Conservation (phyloP, 2,113 vertebrate genomes). For the Anser brachyrhynchus region DNA sequence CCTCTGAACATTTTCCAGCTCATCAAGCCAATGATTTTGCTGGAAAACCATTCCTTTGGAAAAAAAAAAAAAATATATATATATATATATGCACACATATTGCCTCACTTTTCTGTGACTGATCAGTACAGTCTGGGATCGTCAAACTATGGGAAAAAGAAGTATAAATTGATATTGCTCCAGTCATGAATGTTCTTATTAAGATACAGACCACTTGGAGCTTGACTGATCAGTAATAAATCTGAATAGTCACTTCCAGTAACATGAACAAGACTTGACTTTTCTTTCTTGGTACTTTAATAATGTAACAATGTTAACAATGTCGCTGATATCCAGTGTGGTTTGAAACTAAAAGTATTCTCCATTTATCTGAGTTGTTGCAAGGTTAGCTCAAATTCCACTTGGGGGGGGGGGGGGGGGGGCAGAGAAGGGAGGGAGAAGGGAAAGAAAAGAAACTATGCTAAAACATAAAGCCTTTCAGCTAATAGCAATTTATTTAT, state of each 20-base stretch:
- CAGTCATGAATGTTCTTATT: not conserved
- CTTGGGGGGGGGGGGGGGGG: too few species aligned
- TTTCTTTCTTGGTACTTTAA: not conserved
- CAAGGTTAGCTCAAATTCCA: not conserved
- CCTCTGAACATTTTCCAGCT: not conserved
- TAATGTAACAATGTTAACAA: not conserved
- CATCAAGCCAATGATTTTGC: not conserved
- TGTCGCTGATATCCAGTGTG: not conserved
- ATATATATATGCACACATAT: not conserved
- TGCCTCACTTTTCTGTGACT: not conserved
- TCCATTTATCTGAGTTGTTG: not conserved
- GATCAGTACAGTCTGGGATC: not conserved
- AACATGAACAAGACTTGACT: not conserved
- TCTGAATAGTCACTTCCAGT: not conserved
- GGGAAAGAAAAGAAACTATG: not conserved
- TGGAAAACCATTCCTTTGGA: not conserved
- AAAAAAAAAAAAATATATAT: not conserved
- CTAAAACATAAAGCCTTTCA: not conserved
- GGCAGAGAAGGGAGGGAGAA: not conserved
- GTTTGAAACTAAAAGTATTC: not conserved
- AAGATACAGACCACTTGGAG: not conserved
- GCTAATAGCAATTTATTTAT: not conserved
- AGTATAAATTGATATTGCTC: not conserved
- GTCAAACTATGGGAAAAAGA: not conserved
- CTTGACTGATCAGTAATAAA: not conserved